phyloP scores from a whole-genome alignment of 2,888 invertebrate species.

The Ophraella communa region DNA sequence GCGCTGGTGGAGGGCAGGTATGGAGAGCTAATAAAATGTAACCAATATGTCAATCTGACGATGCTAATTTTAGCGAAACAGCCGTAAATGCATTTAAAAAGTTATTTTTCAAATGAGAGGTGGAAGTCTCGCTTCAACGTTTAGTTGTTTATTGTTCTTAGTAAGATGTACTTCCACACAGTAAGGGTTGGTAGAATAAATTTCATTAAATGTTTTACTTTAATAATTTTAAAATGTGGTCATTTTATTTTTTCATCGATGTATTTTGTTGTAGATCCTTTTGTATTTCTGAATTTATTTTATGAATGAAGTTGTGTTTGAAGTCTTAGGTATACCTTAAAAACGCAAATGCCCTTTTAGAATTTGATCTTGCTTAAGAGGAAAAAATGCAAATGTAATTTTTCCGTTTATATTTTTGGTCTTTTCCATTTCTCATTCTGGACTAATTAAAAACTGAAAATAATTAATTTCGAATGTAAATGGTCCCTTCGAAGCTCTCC shows the following conservation, averaged over 20 bases:
- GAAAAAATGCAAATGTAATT: slow-evolving; percentile 2
- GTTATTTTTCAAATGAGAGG: too few species aligned
- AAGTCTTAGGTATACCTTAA: background rate
- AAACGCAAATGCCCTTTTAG: background rate
- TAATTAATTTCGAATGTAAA: slow-evolving; percentile 5
- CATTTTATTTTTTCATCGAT: background rate
- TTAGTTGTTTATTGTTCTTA: too few species aligned
- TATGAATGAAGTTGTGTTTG: background rate
- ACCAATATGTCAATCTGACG: too few species aligned
- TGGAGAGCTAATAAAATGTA: too few species aligned
- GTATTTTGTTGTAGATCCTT: background rate
- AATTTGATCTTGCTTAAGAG: background rate
- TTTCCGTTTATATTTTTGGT: background rate
- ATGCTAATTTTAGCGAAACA: too few species aligned
- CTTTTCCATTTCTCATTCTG: background rate
- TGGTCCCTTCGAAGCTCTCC: background rate
- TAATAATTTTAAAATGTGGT: background rate
- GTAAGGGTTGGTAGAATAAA: too few species aligned
- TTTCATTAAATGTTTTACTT: too few species aligned
- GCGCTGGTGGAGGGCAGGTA: too few species aligned
- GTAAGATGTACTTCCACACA: too few species aligned
- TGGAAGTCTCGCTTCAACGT: too few species aligned
- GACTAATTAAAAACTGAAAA: slow-evolving; percentile 9
- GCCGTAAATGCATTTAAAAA: too few species aligned
- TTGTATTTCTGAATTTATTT: background rate